Evolutionary conservation across 2,113 vertebrate species (phyloP), one percentile per base, ranked within the genome.

Genomic region (Oreochromis aureus): DNA sequence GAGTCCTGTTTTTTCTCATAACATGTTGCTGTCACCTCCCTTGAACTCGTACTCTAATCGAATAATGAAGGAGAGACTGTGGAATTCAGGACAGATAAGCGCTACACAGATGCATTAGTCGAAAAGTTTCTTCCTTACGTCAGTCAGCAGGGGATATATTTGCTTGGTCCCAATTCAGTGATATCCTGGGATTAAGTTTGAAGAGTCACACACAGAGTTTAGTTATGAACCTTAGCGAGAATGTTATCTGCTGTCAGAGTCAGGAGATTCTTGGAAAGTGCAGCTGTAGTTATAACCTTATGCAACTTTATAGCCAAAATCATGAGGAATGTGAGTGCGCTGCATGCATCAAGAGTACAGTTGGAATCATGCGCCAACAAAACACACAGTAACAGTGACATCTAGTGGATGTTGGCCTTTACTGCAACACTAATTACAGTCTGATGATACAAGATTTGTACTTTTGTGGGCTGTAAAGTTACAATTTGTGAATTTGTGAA

Each of bases 41-140:
- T 56, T 16, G 48, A 78, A 81, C 46, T 71, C 63, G 81, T 82
- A 22, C 78, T 53, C 83, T 86, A 69, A 81, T 80, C 54, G 79
- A 76, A 90, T 73, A 79, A 82, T 82, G 78, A 59, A 87, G 92
- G 85, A 83, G 80, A 66, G 51, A 8, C 82, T 73, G 85, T 81
- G 90, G 91, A 91, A 94, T 93, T 79, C 44, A 82, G 85, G 76
- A 83, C 56, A 89, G 94, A 94, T 94, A 91, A 91, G 85, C 61
- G 48, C 85, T 89, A 89, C 84, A 81, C 88, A 84, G 41, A 73
- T 78, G 69, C 89, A 93, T 94, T 88, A 84, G 81, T 91, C 66
- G 80, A 81, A 85, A 85, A 80, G 34, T 93, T 93, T 94, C 93
- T 86, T 58, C 34, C 7, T 89, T 53, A 82, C 3, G 80, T 81